These are phyloP conservation scores for Aptenodytes forsteri DNA, from an alignment of 2,113 vertebrate genomes.

Conservation along the genomic window DNA sequence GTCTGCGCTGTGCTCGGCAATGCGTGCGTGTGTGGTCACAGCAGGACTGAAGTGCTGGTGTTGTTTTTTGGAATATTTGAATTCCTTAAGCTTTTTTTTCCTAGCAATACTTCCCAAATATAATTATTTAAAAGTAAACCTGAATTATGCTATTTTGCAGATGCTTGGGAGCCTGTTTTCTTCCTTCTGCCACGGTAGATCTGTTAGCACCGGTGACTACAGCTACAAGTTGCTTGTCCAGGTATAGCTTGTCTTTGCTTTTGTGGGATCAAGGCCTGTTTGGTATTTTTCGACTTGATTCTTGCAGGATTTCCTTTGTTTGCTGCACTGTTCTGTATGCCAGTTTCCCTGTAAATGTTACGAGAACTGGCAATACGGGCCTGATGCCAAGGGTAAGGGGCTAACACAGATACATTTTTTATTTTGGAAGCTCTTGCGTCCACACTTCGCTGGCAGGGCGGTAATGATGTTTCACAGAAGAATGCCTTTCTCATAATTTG, in stretches of 20 bases:
- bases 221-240: neutral
- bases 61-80: neutral
- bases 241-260: neutral
- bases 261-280: neutral
- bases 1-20: neutral
- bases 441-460: neutral
- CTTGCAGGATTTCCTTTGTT: neutral
- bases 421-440: neutral
- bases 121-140: neutral
- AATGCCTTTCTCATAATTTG: neutral
- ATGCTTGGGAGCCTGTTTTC: neutral
- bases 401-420: neutral
- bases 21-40: fast-evolving
- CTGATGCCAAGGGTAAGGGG: neutral
- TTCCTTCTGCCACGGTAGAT: fast-evolving
- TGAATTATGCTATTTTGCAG: neutral
- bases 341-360: neutral
- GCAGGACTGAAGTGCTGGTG: neutral
- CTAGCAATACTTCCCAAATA: neutral
- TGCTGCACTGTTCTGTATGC: neutral
- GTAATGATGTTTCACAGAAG: neutral
- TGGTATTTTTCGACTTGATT: neutral
- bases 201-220: neutral
- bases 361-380: neutral
- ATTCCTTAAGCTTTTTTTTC: neutral